Base-by-base conservation (phyloP, 2,113 vertebrate genomes). In the Nesoenas mayeri region DNA sequence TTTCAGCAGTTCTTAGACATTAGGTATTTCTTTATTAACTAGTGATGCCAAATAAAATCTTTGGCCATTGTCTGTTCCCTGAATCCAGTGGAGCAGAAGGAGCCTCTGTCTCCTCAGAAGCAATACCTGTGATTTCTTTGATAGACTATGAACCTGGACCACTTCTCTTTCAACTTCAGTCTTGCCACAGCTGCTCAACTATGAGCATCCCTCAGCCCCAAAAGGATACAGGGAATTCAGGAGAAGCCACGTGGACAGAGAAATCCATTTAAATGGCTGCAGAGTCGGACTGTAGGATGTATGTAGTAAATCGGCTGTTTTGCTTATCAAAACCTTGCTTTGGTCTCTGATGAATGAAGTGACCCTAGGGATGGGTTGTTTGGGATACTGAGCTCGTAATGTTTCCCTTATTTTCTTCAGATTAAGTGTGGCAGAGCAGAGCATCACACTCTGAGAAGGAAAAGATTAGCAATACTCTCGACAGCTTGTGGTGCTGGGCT, bases 1-100 rank as follows among this genome's bases (percentile, higher is more conserved):
- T 47, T 88, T 92, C 90, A 84, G 88, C 79, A 54, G 57, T 71
- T 75, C 69, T 72, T 65, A 61, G 95, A 50, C 40, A 42, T 86
- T 60, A 96, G 48, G 56, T 84, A 69, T 56, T 96, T 81, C 48
- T 74, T 89, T 88, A 91, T 95, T 93, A 96, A 92, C 47, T 88
- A 14, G 40, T 42, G 54, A 77, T 91, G 62, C 74, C 90, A 93
- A 84, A 48, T 69, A 22, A 80, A 60, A 93, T 79, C 72, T 67
- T 56, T 22, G 38, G 51, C 56, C 17, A 4, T n/a, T 79, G 72
- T 82, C 74, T 88, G 29, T 65, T 92, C 53, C 48, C 77, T 85
- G 84, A 85, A 36, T 69, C 24, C 38, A 54, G 58, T 20, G 56
- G 40, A 77, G 88, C 81, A 93, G 60, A 47, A 28, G 93, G 77